Conservation (phyloP, 2,113 vertebrate genomes). For the Nothobranchius kuhntae region DNA sequence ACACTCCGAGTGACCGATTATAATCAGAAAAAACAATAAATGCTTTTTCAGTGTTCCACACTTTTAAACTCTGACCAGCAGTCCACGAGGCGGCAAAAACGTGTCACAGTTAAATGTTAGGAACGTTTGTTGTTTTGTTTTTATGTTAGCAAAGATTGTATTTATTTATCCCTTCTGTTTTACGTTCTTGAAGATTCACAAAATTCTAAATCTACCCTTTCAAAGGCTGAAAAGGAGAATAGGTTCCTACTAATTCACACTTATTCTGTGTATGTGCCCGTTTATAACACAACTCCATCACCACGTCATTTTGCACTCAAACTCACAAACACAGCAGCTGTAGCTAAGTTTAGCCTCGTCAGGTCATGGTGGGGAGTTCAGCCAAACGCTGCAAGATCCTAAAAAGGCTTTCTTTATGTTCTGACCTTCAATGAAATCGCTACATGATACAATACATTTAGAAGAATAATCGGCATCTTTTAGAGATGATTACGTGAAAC, state of each 20-base stretch:
- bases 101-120: too few species aligned
- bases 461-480: slow-evolving; percentile 23
- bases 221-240: background rate
- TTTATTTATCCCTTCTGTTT: too few species aligned
- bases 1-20: too few species aligned
- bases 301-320: slow-evolving; percentile 38
- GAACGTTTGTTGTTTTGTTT: too few species aligned
- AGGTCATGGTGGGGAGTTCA: slow-evolving; percentile 37
- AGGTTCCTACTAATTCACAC: background rate
- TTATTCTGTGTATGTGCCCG: background rate
- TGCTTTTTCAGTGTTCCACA: too few species aligned
- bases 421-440: too few species aligned
- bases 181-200: background rate
- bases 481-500: slow-evolving; percentile 23
- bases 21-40: too few species aligned
- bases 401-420: background rate
- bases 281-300: slow-evolving; percentile 32
- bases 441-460: background rate
- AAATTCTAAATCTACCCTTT: slow-evolving; percentile 41
- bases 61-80: too few species aligned
- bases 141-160: too few species aligned
- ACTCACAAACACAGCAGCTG: slow-evolving; percentile 57
- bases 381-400: slow-evolving; percentile 10
- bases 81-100: too few species aligned
- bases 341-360: slow-evolving; percentile 69